Base-by-base conservation (phyloP, 2,113 vertebrate genomes). In the Poecile atricapillus region DNA sequence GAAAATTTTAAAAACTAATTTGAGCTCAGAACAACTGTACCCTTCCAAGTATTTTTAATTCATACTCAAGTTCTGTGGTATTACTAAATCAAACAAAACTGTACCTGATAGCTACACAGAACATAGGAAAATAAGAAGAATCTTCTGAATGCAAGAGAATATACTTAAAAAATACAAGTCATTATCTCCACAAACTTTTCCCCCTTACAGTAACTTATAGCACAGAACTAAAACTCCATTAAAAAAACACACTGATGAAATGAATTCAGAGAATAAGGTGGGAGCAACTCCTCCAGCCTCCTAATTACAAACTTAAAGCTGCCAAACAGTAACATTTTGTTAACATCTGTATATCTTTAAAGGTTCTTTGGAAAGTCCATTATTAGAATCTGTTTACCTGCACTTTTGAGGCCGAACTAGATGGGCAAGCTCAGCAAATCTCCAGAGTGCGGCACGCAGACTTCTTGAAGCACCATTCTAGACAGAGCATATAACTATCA, bases 351-450 rank as follows among this genome's bases (percentile, higher is more conserved):
- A 64, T 67, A 77, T 80, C 12, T 14, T 65, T 70, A 46, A 41
- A 43, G 14, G 18, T 21, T 70, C 25, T 55, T 62, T 17, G 16
- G 5, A 28, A 81, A 70, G 24, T 24, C 67, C 18, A 25, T 39
- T 43, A 50, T 24, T 9, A 12, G 22, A 8, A 62, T 21, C 24
- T 62, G 17, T 53, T 94, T 97, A 99, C 99, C 99, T 99, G 99
- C 99, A 99, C 90, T 99, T 99, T 91, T 99, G 99, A 37, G 99
- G 99, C 65, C 99, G 98, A 80, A 99, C 98, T 79, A 99, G 98
- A 91, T 99, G 99, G 43, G 99, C 98, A 41, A 99, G 98, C 97
- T 99, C 99, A 67, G 99, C 99, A 97, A 99, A 99, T 90, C 99
- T 98, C 99, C 99, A 99, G 56, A 99, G 98, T 15, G 99, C 99